A percentile compares a stretch with the other conserved stretches of the same genome.
These are phyloP conservation scores for Sitodiplosis mosellana DNA, from an alignment of 1,140 invertebrate genomes.

Conservation along the genomic window DNA sequence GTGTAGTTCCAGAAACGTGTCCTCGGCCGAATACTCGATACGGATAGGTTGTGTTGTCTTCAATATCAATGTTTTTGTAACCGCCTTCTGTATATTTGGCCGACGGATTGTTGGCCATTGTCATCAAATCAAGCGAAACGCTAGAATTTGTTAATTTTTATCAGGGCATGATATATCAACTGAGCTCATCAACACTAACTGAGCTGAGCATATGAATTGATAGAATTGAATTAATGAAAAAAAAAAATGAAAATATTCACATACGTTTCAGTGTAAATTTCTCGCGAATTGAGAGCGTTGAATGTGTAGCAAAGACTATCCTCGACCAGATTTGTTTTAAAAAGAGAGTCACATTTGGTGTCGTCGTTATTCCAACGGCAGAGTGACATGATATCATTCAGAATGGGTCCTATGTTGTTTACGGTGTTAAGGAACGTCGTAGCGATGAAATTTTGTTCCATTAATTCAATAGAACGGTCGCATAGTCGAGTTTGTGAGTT, in stretches of 20 bases:
- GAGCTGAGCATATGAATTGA: too few species aligned
- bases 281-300: background rate
- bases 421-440: background rate
- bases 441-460: background rate
- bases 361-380: background rate
- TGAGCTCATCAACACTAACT: too few species aligned
- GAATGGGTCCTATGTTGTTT: background rate
- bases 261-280: background rate
- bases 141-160: too few species aligned
- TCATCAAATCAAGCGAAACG: background rate
- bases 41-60: background rate
- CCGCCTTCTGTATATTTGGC: background rate
- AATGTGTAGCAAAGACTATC: background rate
- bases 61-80: background rate
- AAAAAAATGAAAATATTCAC: background rate
- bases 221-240: background rate
- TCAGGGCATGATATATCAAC: too few species aligned
- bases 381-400: too few species aligned
- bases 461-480: background rate
- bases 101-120: too few species aligned
- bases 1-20: background rate
- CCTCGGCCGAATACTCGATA: background rate
- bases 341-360: background rate
- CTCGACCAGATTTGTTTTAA: background rate
- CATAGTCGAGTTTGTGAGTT: background rate